Evolutionary conservation across 2,113 vertebrate genomes (phyloP).

Genomic region (Peromyscus californicus): DNA sequence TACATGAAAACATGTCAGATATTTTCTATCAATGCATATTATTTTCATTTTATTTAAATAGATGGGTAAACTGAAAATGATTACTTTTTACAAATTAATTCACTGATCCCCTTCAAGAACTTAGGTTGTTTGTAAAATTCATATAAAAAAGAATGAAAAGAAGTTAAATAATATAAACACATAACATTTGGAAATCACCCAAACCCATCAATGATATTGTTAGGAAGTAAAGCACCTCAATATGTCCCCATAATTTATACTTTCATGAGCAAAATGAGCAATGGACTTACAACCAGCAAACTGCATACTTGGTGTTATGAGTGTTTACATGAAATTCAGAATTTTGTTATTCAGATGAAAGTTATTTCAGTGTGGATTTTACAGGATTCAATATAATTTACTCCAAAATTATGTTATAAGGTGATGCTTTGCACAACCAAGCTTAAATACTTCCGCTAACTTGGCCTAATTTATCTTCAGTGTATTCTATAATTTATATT

Average conservation of each 20-base stretch:
- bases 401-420: not conserved
- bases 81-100: not conserved
- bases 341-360: not conserved
- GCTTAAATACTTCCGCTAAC: not conserved
- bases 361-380: not conserved
- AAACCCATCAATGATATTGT: not conserved
- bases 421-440: not conserved
- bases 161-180: not conserved
- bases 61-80: not conserved
- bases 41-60: conserved; percentile 41
- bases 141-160: not conserved
- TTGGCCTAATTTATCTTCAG: not conserved
- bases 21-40: not conserved
- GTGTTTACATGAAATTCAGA: not conserved
- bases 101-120: not conserved
- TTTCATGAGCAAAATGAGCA: not conserved
- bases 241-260: not conserved
- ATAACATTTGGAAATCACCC: not conserved
- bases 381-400: not conserved
- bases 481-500: not conserved
- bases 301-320: not conserved
- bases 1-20: not conserved
- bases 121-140: not conserved
- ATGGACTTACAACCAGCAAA: not conserved
- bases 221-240: not conserved